Base-by-base conservation (phyloP, 2,113 vertebrate species). In the Microcebus tavaratra region DNA sequence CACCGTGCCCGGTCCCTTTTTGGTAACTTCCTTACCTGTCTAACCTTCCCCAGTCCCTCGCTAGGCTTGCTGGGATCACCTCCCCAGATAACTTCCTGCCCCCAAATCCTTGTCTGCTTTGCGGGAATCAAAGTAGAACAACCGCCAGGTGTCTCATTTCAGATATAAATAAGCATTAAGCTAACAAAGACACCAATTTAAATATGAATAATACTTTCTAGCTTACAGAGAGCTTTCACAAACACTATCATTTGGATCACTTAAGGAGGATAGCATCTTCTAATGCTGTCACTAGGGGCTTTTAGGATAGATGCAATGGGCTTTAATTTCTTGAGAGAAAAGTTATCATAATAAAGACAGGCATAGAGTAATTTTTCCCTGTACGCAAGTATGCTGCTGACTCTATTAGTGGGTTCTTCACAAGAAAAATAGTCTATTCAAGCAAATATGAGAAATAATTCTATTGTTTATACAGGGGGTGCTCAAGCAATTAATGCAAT, bases 311-410 rank as follows among this genome's bases (percentile, higher is more conserved):
- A 89, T 76, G 17, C 50, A 42, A 65, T 67, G 75, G 57, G 63
- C 31, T 89, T 95, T 80, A 82, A 89, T 96, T 97, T 93, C 89
- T 95, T 61, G 59, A 65, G 48, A 95, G 63, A 86, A 97, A 89
- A 92, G 87, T 83, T 95, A 86, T 92, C 53, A 73, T 93, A 93
- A 96, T 57, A 93, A 96, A 96, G 94, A 82, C 50, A 96, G 65
- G 27, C 70, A 89, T 31, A 70, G 65, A 95, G 75, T 59, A 80
- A 82, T 81, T 90, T 92, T 92, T 76, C 72, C 70, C 80, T 53
- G 15, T 83, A 70, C 59, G 36, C 55, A 36, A 21, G 34, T 72
- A 83, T 21, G 50, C 67, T 90, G 92, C 50, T 50, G 36, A 88
- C 42, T 97, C 83, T 73, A 14, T 81, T 61, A 90, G 91, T 68